phyloP scores from a whole-genome alignment of 1,140 invertebrate species.

The Sipha flava region DNA sequence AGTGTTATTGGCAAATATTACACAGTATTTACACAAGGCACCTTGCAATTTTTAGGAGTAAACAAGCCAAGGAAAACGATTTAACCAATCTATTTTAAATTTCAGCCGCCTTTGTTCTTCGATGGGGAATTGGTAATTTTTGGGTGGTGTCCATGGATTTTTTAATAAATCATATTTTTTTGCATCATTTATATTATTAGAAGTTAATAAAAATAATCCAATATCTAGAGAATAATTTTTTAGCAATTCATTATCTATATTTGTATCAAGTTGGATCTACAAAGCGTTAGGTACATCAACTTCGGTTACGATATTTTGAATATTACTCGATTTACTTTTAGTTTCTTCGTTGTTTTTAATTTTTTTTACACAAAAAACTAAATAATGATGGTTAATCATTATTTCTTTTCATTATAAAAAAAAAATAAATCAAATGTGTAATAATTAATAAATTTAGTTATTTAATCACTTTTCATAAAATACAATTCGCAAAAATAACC shows the following conservation, averaged over 20 bases:
- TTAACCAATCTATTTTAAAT: no score
- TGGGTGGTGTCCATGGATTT: no score
- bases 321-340: background rate
- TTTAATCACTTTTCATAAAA: background rate
- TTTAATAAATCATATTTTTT: no score
- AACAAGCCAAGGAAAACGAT: background rate
- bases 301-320: no score
- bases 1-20: background rate
- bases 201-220: no score
- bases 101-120: no score
- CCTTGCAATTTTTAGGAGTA: background rate
- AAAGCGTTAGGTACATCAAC: no score
- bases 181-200: no score
- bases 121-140: no score
- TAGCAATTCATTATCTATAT: no score
- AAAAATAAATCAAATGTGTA: background rate
- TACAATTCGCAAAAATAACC: background rate
- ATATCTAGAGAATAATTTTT: no score
- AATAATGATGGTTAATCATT: background rate
- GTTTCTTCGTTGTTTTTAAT: background rate
- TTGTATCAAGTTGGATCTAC: no score
- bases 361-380: background rate
- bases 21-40: background rate
- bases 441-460: background rate
- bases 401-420: background rate